Evolutionary conservation across 2,888 invertebrate species (phyloP).

Genomic region (Sycophila texana): DNA sequence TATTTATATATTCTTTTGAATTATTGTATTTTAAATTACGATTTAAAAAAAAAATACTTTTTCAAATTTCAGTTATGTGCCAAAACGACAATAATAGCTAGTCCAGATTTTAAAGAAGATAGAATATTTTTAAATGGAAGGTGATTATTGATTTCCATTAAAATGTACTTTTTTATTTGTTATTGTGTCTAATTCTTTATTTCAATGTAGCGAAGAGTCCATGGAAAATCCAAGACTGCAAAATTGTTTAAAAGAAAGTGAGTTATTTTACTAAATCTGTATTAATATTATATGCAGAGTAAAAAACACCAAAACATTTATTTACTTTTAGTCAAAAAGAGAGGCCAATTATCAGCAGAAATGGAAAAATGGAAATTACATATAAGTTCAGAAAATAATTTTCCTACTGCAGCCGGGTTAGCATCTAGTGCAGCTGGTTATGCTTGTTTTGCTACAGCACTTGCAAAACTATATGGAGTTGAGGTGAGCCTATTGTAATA

Average conservation of each 20-base stretch:
- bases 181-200: not conserved
- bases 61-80: constrained; percentile 83
- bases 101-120: constrained; percentile 84
- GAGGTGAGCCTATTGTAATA: constrained; percentile 73
- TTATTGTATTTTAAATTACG: not conserved
- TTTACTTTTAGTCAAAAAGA: constrained; percentile 75
- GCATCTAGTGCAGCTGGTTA: constrained; percentile 99
- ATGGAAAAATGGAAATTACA: constrained; percentile 84
- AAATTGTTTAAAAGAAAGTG: constrained; percentile 74
- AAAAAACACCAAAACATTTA: not conserved
- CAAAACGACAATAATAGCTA: constrained; percentile 90
- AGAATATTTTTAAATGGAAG: constrained; percentile 93
- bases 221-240: constrained; percentile 48
- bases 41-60: not conserved
- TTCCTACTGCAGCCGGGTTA: constrained; percentile 98
- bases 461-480: constrained; percentile 86
- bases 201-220: constrained; percentile 79
- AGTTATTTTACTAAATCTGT: constrained; percentile 64
- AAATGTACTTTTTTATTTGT: constrained; percentile 4
- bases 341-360: constrained; percentile 73
- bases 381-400: constrained; percentile 95
- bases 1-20: not conserved
- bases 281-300: not conserved
- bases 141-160: constrained; percentile 65
- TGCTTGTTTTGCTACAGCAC: constrained; percentile 85